Conservation (phyloP, 30 jellyfish, hydroid and myxozoan species). For the Aurelia sp. region DNA sequence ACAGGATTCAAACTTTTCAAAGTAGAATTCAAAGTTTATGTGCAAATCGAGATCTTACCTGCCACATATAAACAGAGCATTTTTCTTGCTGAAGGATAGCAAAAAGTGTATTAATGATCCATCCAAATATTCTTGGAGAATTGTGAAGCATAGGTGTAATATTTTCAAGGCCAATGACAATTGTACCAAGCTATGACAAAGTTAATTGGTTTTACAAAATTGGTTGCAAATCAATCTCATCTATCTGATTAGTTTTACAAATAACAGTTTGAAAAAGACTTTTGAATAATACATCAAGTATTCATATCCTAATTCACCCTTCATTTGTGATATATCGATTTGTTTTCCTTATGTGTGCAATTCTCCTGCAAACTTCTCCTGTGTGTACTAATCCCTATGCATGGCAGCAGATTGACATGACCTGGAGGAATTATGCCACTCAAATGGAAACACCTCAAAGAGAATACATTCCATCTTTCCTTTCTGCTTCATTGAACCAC, state of each 20-base stretch:
- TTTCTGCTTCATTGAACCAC: too few relatives aligned
- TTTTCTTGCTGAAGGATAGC: background rate
- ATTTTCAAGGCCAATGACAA: constrained; percentile 57
- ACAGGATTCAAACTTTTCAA: too few relatives aligned
- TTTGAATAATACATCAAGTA: too few relatives aligned
- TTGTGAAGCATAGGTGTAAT: constrained; percentile 20
- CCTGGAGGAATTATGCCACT: too few relatives aligned
- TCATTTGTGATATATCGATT: too few relatives aligned
- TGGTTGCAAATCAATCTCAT: background rate
- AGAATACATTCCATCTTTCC: too few relatives aligned
- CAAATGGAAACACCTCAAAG: too few relatives aligned
- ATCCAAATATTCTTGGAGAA: constrained; percentile 51
- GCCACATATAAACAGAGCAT: constrained; percentile 52
- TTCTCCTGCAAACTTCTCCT: too few relatives aligned
- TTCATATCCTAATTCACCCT: too few relatives aligned
- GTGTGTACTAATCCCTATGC: too few relatives aligned
- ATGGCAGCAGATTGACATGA: too few relatives aligned
- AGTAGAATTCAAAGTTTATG: background rate
- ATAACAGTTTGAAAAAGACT: background rate
- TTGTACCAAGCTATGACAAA: constrained; percentile 57
- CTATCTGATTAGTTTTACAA: background rate
- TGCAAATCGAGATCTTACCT: constrained; percentile 31
- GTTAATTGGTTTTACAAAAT: background rate
- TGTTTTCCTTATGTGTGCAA: too few relatives aligned
- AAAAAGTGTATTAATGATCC: constrained; percentile 27